Percentiles rank a stretch among this genome's conserved stretches.
phyloP scores from a whole-genome alignment of 2,797 vertebrate genomes.

The Sebastolobus altivelis region DNA sequence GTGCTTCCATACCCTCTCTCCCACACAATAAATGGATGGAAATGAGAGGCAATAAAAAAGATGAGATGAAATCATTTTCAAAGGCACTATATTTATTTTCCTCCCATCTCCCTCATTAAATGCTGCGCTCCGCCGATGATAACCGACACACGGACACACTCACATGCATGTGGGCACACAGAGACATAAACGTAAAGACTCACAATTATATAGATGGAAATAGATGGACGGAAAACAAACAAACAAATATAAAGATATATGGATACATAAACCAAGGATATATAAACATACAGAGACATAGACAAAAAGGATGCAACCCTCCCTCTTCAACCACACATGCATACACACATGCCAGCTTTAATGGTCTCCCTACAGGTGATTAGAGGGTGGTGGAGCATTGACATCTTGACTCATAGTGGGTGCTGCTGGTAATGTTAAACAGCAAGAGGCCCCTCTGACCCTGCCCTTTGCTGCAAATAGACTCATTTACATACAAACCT shows the following conservation, averaged over 20 bases:
- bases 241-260: conserved; percentile 18
- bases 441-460: conserved; percentile 45
- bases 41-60: conserved; percentile 77
- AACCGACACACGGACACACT: conserved; percentile 50
- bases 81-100: conserved; percentile 71
- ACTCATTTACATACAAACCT: conserved; percentile 63
- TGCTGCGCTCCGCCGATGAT: conserved; percentile 45
- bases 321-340: neutral
- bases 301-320: neutral
- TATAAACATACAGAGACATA: neutral
- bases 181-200: conserved; percentile 7
- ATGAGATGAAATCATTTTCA: conserved; percentile 77
- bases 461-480: conserved; percentile 47
- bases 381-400: conserved; percentile 41
- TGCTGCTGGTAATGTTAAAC: conserved; percentile 58
- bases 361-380: conserved; percentile 37
- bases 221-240: conserved; percentile 16
- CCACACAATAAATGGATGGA: conserved; percentile 72
- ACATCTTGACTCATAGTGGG: conserved; percentile 52
- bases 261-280: neutral
- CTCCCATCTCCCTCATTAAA: conserved; percentile 70
- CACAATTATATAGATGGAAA: conserved; percentile 33
- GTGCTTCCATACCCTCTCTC: conserved; percentile 52
- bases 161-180: conserved; percentile 27
- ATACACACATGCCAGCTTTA: conserved; percentile 27